These are phyloP conservation scores for Mus pahari DNA, from an alignment of 2,113 vertebrate genomes.

Conservation along the genomic window DNA sequence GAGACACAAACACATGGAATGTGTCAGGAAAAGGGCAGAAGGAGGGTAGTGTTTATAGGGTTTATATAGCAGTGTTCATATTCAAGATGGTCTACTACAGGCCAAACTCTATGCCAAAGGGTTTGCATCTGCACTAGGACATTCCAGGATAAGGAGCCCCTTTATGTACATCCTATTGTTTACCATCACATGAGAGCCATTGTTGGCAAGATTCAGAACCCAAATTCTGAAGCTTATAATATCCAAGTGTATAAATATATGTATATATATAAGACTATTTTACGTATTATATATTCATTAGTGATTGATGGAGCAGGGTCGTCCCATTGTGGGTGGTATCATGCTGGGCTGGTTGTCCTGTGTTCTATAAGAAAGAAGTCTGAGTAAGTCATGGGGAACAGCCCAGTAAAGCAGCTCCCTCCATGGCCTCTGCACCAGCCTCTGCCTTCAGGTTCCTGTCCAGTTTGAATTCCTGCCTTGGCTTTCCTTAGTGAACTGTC, in stretches of 20 bases:
- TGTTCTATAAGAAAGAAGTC: neutral
- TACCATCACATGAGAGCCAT: neutral
- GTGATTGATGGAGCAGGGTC: neutral
- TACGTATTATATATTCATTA: neutral
- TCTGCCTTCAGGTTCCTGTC: neutral
- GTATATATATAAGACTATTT: neutral
- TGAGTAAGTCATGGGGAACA: neutral
- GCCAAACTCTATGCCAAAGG: neutral
- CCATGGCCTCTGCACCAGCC: neutral
- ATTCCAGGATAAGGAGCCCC: neutral
- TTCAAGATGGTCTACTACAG: neutral
- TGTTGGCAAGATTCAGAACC: neutral
- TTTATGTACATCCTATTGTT: neutral
- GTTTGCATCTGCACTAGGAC: neutral
- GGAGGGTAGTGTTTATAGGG: neutral
- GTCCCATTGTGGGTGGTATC: neutral
- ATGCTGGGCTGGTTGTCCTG: neutral
- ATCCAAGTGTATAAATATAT: neutral
- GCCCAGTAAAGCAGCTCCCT: neutral
- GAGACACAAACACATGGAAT: neutral
- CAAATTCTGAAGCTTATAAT: neutral
- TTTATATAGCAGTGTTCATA: neutral
- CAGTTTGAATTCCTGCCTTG: neutral
- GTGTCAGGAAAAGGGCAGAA: neutral
- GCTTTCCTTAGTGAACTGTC: neutral